Percentiles rank a stretch among this genome's conserved stretches.
These are phyloP conservation scores for Orthonyx spaldingii DNA, from an alignment of 2,113 vertebrate genomes.

Conservation along the genomic window DNA sequence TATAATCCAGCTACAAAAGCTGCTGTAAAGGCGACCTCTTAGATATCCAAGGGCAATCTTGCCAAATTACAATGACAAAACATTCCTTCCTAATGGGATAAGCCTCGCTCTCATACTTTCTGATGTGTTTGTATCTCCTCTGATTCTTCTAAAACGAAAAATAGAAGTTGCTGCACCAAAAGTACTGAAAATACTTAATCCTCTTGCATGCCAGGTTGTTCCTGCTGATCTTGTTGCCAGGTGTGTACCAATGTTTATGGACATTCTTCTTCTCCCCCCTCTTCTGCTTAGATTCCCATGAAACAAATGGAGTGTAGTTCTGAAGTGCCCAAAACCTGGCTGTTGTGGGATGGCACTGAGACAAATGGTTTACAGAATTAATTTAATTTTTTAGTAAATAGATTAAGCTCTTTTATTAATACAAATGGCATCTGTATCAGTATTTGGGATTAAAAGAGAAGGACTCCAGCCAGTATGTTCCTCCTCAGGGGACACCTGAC, in stretches of 20 bases:
- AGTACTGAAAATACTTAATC: not conserved
- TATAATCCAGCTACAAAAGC: not conserved
- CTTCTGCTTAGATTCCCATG: not conserved
- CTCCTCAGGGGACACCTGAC: not conserved
- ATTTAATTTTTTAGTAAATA: not conserved
- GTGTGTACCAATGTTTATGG: not conserved
- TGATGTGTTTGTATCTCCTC: not conserved
- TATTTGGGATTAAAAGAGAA: not conserved
- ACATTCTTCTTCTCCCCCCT: not conserved
- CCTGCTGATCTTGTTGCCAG: not conserved
- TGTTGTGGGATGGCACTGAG: not conserved
- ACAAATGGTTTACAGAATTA: not conserved
- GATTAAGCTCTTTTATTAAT: not conserved
- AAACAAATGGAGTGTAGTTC: not conserved
- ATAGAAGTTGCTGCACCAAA: not conserved
- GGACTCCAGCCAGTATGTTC: not conserved
- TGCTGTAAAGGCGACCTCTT: not conserved
- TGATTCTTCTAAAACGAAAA: constrained; percentile 1
- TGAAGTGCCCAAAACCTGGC: not conserved
- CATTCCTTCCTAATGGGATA: not conserved
- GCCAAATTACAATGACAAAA: constrained; percentile 22
- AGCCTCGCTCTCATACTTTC: not conserved
- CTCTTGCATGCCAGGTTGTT: not conserved
- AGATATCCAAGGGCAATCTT: not conserved
- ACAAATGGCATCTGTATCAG: not conserved